Evolutionary conservation across 2,888 invertebrate species (phyloP), one percentile per base, ranked within the genome.

Genomic region (Ochlodes sylvanus): DNA sequence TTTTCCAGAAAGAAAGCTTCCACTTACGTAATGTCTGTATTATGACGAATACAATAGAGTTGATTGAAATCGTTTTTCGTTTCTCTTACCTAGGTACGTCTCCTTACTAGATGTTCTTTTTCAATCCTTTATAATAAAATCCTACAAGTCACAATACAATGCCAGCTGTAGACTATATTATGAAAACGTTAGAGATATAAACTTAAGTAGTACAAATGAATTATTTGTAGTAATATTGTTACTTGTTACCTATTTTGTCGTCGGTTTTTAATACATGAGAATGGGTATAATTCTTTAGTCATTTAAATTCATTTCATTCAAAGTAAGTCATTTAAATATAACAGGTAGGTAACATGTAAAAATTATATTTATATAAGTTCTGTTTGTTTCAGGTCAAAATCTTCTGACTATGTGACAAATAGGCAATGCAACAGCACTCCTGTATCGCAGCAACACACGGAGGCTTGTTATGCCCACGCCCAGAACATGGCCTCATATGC

Each of bases 391-490:
- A 85, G 85, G 83, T 83, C 84, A 0, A 70, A 88, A 70, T 82
- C 87, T 1, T 79, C 89, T 0, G 92, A 92, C 63, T 91, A 92
- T 77, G 87, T 84, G 70, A 76, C 83, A 0, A 77, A 80, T 0
- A 85, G 90, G 0, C 85, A 82, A 12, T 84, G 86, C 72, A 76
- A 78, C 52, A 78, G 75, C 42, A 82, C 85, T 0, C 79, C 87
- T 0, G 78, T 79, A 1, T 82, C 83, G 1, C 79, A 76, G 50
- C 87, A 86, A 67, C 92, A 91, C 74, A 77, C 81, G 0, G 92
- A 93, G 17, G 79, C 86, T 0, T 92, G 92, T 71, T 92, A 90
- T 69, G 84, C 85, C 10, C 89, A 87, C 71, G 80, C 87, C 2
- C 90, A 89, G 71, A 85, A 75, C 71, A 73, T 84, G 73, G 79